Conservation (phyloP, 1,140 invertebrate genomes). For the Drosophila miranda region DNA sequence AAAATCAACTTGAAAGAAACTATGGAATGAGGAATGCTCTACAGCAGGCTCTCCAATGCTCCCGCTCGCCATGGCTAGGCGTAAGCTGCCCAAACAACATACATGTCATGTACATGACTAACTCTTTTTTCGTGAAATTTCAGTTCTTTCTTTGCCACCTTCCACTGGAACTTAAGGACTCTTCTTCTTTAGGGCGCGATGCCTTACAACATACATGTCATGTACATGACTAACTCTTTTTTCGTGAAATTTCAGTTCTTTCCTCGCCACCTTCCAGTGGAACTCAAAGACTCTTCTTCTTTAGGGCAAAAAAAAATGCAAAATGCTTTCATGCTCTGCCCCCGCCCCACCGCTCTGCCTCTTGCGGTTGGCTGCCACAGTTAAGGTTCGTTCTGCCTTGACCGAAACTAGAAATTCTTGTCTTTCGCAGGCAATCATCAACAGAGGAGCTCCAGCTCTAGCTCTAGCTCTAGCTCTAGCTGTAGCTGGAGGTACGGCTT, state of each 20-base stretch:
- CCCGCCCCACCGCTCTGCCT: constrained; percentile 38
- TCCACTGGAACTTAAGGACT: background rate
- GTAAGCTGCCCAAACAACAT: no score
- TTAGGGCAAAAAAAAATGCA: constrained; percentile 63
- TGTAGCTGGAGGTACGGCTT: constrained; percentile 49
- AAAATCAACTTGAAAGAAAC: background rate
- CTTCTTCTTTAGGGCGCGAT: constrained; percentile 10
- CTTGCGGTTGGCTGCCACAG: constrained; percentile 56
- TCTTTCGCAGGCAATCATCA: constrained; percentile 67
- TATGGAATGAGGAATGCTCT: constrained; percentile 17
- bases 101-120: no score
- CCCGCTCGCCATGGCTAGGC: no score
- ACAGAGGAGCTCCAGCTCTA: constrained; percentile 3
- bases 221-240: no score
- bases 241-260: no score
- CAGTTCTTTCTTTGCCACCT: background rate
- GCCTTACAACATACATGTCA: no score
- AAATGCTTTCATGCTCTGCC: constrained; percentile 61
- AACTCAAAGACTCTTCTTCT: background rate
- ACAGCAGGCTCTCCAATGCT: no score
- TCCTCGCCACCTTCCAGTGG: background rate
- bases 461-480: background rate
- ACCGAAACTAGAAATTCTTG: constrained; percentile 75
- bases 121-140: no score
- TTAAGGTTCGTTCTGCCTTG: constrained; percentile 51